Evolutionary conservation across 1,140 invertebrate species (phyloP), one percentile per base, ranked within the genome.

Genomic region (Cephus cinctus): DNA sequence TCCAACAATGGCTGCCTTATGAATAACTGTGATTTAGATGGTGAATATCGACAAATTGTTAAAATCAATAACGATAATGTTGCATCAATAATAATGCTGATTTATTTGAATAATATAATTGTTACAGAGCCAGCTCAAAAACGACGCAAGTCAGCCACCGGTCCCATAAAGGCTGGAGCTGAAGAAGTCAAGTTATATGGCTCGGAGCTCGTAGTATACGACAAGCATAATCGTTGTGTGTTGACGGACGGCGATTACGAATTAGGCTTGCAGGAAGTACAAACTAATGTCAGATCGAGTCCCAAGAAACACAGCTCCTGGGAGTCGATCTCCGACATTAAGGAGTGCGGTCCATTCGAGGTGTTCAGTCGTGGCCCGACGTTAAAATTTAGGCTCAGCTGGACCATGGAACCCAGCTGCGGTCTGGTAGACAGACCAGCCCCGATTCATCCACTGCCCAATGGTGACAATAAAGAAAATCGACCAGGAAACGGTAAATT

Each of bases 161-260:
- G 71, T 20, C 52, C 58, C 9, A 59, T 69, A 20, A 73, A 69
- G 27, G 47, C 61, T 31, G 54, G 65, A 35, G 52, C 59, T 53
- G 80, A 83, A 47, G 83, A 84, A 59, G 78, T 80, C 5, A 84
- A 88, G 65, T 69, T 88, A 3, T 92, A 87, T 65, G 87, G 88
- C 21, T 89, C 90, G 34, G 92, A 96, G 70, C 75, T 97, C 12
- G 87, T 92, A 32, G 84, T 97, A 14, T 95, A 92, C 68, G 93
- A 97, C 65, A 92, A 93, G 69, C 86, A 93, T 54, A 92, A 88
- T 65, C 82, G 88, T 5, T 95, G 92, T 67, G 78, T 89, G 19
- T 77, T 97, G 4, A 87, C 84, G 1, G 90, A 94, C 61, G 93
- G 92, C 1, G 89, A 95, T 68, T 96, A 97, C 75, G 90, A 95